Evolutionary conservation across 2,113 vertebrate species (phyloP).

Genomic region (Alligator sinensis): DNA sequence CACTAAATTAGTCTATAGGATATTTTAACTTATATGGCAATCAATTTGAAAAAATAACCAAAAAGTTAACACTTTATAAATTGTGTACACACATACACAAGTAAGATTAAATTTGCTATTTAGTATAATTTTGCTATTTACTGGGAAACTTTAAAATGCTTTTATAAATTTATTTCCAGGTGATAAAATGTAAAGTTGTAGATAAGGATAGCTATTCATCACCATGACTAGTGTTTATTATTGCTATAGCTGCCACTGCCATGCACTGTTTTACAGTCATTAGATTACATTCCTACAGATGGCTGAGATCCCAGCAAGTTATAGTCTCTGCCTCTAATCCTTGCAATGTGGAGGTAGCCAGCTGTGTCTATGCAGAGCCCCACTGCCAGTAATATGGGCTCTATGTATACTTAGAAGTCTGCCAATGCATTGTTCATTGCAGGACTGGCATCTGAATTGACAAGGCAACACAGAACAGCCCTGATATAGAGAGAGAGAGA

Average conservation of each 20-base stretch:
- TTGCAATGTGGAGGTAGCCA: fast-evolving
- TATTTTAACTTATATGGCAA: not conserved
- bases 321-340: not conserved
- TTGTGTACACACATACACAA: not conserved
- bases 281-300: too few species aligned
- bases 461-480: not conserved
- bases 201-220: not conserved
- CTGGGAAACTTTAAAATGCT: not conserved
- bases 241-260: not conserved
- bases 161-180: not conserved
- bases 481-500: too few species aligned
- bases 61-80: not conserved
- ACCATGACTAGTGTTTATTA: not conserved
- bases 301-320: not conserved
- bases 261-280: not conserved
- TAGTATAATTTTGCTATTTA: not conserved
- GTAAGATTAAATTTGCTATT: not conserved
- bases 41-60: not conserved
- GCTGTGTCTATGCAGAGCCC: not conserved
- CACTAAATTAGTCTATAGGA: not conserved
- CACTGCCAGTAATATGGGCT: not conserved
- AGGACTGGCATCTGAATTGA: not conserved
- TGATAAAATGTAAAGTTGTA: not conserved
- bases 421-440: too few species aligned
- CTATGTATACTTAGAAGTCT: not conserved